Evolutionary conservation across 2,113 vertebrate species (phyloP).

Genomic region (Xenopus laevis): DNA sequence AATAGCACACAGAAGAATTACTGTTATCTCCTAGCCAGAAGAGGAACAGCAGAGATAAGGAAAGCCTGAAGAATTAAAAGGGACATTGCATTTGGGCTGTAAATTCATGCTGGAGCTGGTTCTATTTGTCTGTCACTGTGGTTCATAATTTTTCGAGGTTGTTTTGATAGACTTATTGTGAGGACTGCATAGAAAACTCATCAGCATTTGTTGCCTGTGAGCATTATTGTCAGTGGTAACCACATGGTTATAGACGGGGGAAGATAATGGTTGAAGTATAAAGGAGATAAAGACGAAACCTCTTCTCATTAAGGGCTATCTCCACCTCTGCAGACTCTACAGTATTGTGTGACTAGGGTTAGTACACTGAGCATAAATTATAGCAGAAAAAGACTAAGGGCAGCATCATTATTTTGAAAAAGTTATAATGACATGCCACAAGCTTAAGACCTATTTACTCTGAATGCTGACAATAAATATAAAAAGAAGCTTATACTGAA

Average conservation of each 20-base stretch:
- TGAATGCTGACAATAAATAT: constrained; percentile 52
- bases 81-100: constrained; percentile 83
- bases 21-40: constrained; percentile 96
- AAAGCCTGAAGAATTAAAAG: constrained; percentile 86
- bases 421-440: constrained; percentile 61
- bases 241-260: constrained; percentile 93
- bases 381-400: constrained; percentile 61
- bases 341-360: constrained; percentile 82
- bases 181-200: constrained; percentile 93
- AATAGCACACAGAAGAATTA: constrained; percentile 92
- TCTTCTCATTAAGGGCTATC: constrained; percentile 99
- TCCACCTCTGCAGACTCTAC: constrained; percentile 88
- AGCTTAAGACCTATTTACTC: constrained; percentile 61
- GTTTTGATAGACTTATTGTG: constrained; percentile 97
- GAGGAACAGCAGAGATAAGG: constrained; percentile 93
- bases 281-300: constrained; percentile 90
- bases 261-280: constrained; percentile 94
- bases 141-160: constrained; percentile 81
- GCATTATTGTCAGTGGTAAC: constrained; percentile 94
- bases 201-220: constrained; percentile 93
- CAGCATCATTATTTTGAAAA: constrained; percentile 54
- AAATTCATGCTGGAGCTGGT: constrained; percentile 82
- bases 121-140: constrained; percentile 83
- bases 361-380: constrained; percentile 85
- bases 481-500: constrained; percentile 35